phyloP scores from a whole-genome alignment of 2,113 vertebrate species.

The Acanthochromis polyacanthus region DNA sequence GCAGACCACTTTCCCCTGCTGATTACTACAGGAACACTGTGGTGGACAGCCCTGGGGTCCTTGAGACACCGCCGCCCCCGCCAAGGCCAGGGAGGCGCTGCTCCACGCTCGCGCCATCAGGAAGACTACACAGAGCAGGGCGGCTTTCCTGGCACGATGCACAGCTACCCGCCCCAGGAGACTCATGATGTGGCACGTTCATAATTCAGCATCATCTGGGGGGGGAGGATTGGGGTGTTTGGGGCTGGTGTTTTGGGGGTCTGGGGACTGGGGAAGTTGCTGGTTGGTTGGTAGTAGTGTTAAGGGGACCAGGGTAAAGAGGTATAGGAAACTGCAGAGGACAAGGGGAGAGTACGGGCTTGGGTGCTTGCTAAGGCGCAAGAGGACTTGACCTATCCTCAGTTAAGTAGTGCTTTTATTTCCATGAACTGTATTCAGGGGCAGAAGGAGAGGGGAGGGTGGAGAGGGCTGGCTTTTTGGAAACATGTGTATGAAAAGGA shows the following conservation, averaged over 20 bases:
- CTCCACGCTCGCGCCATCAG: conserved; percentile 93
- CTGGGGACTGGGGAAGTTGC: conserved; percentile 40
- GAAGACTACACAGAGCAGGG: conserved; percentile 94
- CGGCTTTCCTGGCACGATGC: conserved; percentile 95
- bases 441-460: conserved; percentile 41
- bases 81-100: conserved; percentile 83
- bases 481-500: conserved; percentile 63
- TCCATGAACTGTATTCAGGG: conserved; percentile 81
- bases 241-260: conserved; percentile 54
- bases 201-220: conserved; percentile 99
- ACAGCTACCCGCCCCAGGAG: conserved; percentile 97
- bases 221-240: conserved; percentile 76
- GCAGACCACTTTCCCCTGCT: conserved; percentile 98
- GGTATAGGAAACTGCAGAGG: conserved; percentile 53
- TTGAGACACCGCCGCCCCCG: conserved; percentile 86
- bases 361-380: conserved; percentile 63
- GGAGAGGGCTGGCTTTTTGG: conserved; percentile 50
- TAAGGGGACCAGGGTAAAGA: conserved; percentile 52
- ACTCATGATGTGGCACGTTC: conserved; percentile 99
- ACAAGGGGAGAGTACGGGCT: conserved; percentile 30
- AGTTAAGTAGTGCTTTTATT: conserved; percentile 85
- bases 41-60: conserved; percentile 95
- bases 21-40: conserved; percentile 97
- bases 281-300: conserved; percentile 56
- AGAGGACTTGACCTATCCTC: conserved; percentile 86